phyloP scores from a whole-genome alignment of 2,113 vertebrate species.

The Acrocephalus kingi region DNA sequence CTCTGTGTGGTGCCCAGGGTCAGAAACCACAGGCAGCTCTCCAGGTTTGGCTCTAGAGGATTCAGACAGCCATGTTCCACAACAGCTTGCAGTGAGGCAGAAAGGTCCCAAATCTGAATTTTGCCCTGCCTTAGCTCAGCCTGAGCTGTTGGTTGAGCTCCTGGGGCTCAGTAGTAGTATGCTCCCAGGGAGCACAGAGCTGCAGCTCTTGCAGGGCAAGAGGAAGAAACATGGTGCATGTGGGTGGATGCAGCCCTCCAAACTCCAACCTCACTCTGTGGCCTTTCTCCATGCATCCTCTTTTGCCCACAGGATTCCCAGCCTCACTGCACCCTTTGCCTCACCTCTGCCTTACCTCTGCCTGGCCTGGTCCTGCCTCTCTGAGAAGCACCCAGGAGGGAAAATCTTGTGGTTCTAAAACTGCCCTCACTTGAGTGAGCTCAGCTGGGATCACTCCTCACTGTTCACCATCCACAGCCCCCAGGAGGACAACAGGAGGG shows the following conservation, averaged over 20 bases:
- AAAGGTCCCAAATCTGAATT: background rate
- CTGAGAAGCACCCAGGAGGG: background rate
- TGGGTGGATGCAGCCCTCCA: background rate
- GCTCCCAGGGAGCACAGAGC: background rate
- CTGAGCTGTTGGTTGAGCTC: background rate
- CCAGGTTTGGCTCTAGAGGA: background rate
- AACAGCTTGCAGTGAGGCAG: background rate
- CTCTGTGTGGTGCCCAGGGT: background rate
- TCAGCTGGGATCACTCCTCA: background rate
- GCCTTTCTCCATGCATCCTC: background rate
- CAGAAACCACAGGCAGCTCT: background rate
- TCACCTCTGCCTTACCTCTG: background rate
- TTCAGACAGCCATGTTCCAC: background rate
- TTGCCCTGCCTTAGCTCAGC: background rate
- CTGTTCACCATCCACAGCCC: background rate
- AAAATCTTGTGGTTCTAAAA: background rate
- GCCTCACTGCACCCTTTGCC: background rate
- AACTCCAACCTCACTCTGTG: background rate
- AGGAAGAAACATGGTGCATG: background rate
- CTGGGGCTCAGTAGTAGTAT: background rate
- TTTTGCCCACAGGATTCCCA: fast-evolving
- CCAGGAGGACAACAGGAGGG: background rate
- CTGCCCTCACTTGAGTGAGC: background rate
- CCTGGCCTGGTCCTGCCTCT: background rate
- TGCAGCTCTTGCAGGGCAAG: background rate